Percentiles rank a stretch among this genome's conserved stretches.
Conservation (phyloP, 2,113 vertebrate genomes). For the Taurulus bubalis region DNA sequence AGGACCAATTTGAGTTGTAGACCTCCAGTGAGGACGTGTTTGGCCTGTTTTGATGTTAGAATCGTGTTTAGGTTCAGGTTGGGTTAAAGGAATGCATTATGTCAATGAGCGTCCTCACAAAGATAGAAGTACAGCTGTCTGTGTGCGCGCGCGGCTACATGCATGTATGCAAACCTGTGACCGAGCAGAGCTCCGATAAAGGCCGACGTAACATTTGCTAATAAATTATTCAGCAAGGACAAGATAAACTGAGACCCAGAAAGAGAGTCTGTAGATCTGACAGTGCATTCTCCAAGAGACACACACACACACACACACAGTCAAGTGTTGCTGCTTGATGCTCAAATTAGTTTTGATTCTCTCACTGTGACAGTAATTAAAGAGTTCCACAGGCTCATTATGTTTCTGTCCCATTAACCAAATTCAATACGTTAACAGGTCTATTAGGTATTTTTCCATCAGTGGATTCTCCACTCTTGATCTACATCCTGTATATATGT, state of each 20-base stretch:
- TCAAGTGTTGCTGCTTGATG: neutral
- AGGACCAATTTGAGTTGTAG: too few relatives aligned
- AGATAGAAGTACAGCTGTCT: too few relatives aligned
- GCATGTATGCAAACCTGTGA: slow-evolving; percentile 41
- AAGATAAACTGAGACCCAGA: slow-evolving; percentile 56
- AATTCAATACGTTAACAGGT: slow-evolving; percentile 45
- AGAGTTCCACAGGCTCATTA: slow-evolving; percentile 51
- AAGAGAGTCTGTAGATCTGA: slow-evolving; percentile 42
- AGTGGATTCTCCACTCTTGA: neutral
- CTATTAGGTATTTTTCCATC: neutral
- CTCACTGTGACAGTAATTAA: slow-evolving; percentile 54
- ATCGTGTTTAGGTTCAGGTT: neutral
- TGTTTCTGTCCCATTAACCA: slow-evolving; percentile 46
- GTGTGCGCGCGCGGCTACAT: neutral
- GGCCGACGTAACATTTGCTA: slow-evolving; percentile 40
- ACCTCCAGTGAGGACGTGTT: too few relatives aligned
- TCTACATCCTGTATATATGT: neutral
- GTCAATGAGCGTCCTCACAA: too few relatives aligned
- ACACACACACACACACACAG: slow-evolving; percentile 15
- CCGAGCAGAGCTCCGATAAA: slow-evolving; percentile 60
- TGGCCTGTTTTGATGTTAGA: too few relatives aligned
- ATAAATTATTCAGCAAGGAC: slow-evolving; percentile 81
- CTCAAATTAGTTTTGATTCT: slow-evolving; percentile 40
- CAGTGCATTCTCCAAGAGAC: slow-evolving; percentile 36
- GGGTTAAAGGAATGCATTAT: too few relatives aligned